Base-by-base conservation (phyloP, 2,797 vertebrate species). In the Enteromius treurensis region DNA sequence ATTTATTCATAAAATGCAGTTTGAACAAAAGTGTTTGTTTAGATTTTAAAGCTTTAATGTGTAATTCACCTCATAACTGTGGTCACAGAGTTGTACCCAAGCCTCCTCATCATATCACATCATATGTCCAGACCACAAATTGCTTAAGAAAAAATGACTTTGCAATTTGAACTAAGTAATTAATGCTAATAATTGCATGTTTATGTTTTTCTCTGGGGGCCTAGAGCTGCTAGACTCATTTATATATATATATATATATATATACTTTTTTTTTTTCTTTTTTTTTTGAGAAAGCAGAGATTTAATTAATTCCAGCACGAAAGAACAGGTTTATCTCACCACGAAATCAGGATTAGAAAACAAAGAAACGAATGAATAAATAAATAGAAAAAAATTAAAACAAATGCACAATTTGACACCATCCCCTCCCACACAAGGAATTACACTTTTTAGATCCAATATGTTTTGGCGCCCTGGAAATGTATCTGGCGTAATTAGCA, bases 401-500 rank as follows among this genome's bases (percentile, higher is more conserved):
- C 37, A 34, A 77, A 79, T 67, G 71, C 80, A 75, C 69, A 58
- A 19, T 79, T 67, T 37, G 37, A 79, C 51, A 86, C 40, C 51
- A 55, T 73, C 67, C 76, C 82, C 76, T 83, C 65, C 76, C 80
- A 65, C 37, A 79, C 88, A 83, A 71, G 84, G 68, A 86, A 92
- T 93, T 86, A 88, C 92, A 93, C 90, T 90, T 93, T 91, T 88
- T 85, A 88, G 86, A 87, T 90, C 85, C 91, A 91, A 88, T 92
- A 92, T 92, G 91, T 87, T 89, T 70, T 45, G 77, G 51, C 90
- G 88, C 90, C 86, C 88, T 87, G 83, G 86, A 88, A 92, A 84
- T 89, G 80, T 85, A 88, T 88, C 69, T 89, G 74, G 70, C 85
- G 89, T 87, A 94, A 95, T 95, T 94, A 94, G 90, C 94, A 95